Evolutionary conservation across 2,888 invertebrate genomes (phyloP), one percentile per base, ranked within the genome.

Genomic region (Leucania comma): DNA sequence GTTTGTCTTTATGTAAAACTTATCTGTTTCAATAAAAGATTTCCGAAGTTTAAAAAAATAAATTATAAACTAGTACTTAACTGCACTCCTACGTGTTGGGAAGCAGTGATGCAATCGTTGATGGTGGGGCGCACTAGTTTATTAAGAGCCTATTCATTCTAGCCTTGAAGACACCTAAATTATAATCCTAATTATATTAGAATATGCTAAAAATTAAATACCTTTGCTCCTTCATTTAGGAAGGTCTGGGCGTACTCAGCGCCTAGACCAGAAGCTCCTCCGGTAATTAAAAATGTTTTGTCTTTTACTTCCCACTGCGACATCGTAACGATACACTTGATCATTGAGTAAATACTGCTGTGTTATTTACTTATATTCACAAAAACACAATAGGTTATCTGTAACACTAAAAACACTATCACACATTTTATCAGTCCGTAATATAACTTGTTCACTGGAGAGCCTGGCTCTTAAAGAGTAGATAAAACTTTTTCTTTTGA

Each of bases 241-340:
- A 90, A 92, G 4, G 62, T 69, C 70, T 89, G 81, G 1, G 82
- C 90, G 22, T 88, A 89, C 3, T 75, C 67, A 1, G 91, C 91
- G 0, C 92, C 91, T n/a, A 92, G 66, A 0, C 92, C 91, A 0
- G 90, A 90, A 12, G 92, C 91, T 9, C 88, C 92, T 4, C 92
- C 92, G 5, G 91, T 92, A 57, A 92, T 85, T 54, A 92, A 57
- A 75, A 91, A 86, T 3, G 86, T 87, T 83, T 91, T 91, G 0
- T 84, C 87, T 61, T 83, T 81, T 9, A 78, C 71, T n/a, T 81
- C 72, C 80, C 80, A 78, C 57, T 46, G 50, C 32, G 50, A 56
- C 68, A 68, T 73, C 46, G 32, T 42, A 20, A 26, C 73, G 3
- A 56, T 20, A 20, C n/a, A 29, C n/a, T 60, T 12, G 24, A n/a